Evolutionary conservation across 1,140 invertebrate genomes (phyloP).

Genomic region (Neodiprion pinetum): DNA sequence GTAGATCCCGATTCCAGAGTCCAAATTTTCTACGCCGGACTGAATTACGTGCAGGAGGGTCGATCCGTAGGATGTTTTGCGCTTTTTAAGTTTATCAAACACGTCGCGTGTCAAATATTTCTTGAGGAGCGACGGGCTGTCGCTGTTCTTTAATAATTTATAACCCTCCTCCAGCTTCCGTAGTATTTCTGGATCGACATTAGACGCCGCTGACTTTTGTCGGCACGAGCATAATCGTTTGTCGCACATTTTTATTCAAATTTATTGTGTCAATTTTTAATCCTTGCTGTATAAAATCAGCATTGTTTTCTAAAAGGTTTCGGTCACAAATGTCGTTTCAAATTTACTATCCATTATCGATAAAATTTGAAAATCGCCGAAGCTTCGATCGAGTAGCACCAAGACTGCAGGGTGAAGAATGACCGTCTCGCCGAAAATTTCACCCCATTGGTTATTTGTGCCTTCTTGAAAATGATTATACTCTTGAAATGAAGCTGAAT

Average conservation of each 20-base stretch:
- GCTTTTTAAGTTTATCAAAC: constrained; percentile 70
- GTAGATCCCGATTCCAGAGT: constrained; percentile 73
- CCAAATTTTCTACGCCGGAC: constrained; percentile 70
- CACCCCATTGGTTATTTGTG: not conserved
- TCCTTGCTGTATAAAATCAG: not conserved
- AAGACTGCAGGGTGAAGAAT: too few relatives aligned
- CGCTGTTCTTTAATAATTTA: constrained; percentile 31
- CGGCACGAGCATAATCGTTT: constrained; percentile 43
- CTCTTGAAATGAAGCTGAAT: not conserved
- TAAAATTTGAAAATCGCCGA: too few relatives aligned
- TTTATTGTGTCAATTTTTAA: not conserved
- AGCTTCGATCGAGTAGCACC: too few relatives aligned
- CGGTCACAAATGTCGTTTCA: too few relatives aligned
- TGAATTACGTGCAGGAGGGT: constrained; percentile 73
- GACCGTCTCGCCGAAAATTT: not conserved
- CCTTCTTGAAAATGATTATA: not conserved
- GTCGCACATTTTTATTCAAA: constrained; percentile 43
- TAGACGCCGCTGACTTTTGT: constrained; percentile 27
- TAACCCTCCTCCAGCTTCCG: constrained; percentile 27
- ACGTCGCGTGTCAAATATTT: constrained; percentile 73
- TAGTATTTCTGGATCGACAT: constrained; percentile 15
- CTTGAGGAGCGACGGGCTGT: constrained; percentile 71
- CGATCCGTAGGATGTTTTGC: constrained; percentile 67
- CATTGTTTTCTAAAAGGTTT: too few relatives aligned
- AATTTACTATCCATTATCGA: too few relatives aligned